A percentile compares a stretch with the other conserved stretches of the same genome.
Conservation (phyloP, 2,113 vertebrate genomes). For the Odontophorus gujanensis region DNA sequence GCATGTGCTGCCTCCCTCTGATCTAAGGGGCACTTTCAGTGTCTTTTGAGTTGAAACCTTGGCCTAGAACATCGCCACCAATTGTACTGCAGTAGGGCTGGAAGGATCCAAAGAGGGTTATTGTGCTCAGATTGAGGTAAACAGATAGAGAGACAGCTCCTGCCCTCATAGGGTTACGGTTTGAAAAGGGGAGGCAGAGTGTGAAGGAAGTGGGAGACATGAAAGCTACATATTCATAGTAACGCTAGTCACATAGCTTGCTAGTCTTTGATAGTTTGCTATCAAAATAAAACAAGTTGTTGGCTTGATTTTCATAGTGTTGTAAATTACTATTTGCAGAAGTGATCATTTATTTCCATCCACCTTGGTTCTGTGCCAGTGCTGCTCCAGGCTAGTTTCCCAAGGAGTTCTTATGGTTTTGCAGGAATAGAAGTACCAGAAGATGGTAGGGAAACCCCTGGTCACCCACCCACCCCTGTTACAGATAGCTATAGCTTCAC, state of each 20-base stretch:
- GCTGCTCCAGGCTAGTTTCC: fast-evolving
- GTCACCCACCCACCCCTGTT: background rate
- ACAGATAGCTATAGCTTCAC: background rate
- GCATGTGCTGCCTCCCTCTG: background rate
- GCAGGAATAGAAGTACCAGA: background rate
- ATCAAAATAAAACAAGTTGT: background rate
- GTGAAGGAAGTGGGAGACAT: background rate
- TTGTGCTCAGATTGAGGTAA: conserved; percentile 44
- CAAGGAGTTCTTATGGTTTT: background rate
- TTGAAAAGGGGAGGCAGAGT: background rate
- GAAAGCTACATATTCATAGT: fast-evolving
- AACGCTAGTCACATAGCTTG: background rate
- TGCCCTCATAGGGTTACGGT: conserved; percentile 40
- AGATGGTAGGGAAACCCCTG: background rate
- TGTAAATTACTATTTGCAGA: background rate
- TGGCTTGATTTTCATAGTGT: background rate
- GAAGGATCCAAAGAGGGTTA: background rate
- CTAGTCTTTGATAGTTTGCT: background rate
- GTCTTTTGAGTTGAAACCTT: background rate
- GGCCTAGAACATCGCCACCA: background rate
- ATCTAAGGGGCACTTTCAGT: background rate
- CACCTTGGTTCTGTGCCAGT: background rate
- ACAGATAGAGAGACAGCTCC: conserved; percentile 50
- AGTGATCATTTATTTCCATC: background rate
- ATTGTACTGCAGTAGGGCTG: background rate